Evolutionary conservation across 1,140 invertebrate species (phyloP), one percentile per base, ranked within the genome.

Genomic region (Zophobas morio): DNA sequence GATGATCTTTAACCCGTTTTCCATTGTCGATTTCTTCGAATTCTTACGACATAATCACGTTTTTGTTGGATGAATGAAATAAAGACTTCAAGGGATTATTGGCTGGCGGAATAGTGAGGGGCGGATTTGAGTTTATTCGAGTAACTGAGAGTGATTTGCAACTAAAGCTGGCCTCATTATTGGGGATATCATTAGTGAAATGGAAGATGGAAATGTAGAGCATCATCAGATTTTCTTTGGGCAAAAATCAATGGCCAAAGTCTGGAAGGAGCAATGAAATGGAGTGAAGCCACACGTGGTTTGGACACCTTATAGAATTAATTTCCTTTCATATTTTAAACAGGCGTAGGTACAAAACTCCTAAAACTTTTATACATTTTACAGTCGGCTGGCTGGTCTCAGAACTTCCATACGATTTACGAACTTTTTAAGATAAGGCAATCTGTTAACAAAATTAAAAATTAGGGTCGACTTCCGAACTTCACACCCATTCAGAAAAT

Each of bases 401-500:
- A 63, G 47, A 76, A 77, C 70, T 77, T 76, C 60, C 57, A 76
- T 76, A 70, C 63, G 47, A 76, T 72, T 70, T 70, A 70, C 60
- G 47, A 76, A 76, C 74, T 76, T 76, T 76, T 70, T 76, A 70
- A 56, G 57, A 56, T 56, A 49, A 53, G 72, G 77, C 77, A 78
- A 75, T 75, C 77, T 74, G 77, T 78, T 78, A 78, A 78, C 57
- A 78, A 78, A 78, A 78, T 78, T 78, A 78, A 78, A 78, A 78
- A 78, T 78, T 78, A 76, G 53, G 60, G 63, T 70, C 63, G 60
- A 76, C 74, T 66, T 76, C 49, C 46, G 34, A 75, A 75, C 33
- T 75, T 75, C 53, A 76, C 74, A 70, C 47, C 74, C 74, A 70
- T 77, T 73, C 70, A 77, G 70, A 72, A 70, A 77, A 71, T 77